These are phyloP conservation scores for Pipra filicauda DNA, from an alignment of 2,113 vertebrate genomes.

Conservation along the genomic window DNA sequence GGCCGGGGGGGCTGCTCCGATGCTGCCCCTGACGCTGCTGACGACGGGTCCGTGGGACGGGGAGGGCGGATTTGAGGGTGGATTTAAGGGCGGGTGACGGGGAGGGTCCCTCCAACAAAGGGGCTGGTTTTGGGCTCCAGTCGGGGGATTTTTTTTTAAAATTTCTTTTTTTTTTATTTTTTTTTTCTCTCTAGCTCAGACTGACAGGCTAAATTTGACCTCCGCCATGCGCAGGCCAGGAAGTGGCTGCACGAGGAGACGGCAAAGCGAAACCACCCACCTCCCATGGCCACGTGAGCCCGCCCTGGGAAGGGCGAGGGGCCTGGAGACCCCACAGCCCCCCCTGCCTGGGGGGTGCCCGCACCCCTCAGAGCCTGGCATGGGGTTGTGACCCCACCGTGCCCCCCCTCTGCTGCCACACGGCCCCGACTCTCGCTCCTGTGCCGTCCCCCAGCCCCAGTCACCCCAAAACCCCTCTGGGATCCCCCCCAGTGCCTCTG, in stretches of 20 bases:
- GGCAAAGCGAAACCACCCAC: constrained; percentile 51
- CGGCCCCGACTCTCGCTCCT: accelerated
- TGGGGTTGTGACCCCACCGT: accelerated
- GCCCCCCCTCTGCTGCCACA: too few species aligned
- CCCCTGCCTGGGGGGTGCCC: neutral
- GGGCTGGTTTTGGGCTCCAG: neutral
- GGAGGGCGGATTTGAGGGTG: neutral
- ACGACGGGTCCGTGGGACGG: accelerated
- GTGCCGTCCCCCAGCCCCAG: accelerated
- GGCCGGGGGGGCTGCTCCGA: accelerated
- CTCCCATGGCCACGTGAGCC: neutral
- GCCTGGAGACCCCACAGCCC: neutral
- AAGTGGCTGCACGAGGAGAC: constrained; percentile 48
- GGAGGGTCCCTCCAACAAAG: neutral
- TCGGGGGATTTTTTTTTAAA: neutral
- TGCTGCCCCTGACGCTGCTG: neutral
- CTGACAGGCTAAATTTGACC: constrained; percentile 41
- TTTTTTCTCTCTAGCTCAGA: neutral
- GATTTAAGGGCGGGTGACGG: neutral
- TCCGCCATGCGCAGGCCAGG: neutral
- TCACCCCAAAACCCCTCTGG: neutral
- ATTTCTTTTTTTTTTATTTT: neutral
- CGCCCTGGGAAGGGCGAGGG: neutral
- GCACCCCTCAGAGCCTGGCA: accelerated
- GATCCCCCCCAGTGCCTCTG: accelerated